Conservation (phyloP, 1,140 invertebrate species). For the Drosophila ananassae region DNA sequence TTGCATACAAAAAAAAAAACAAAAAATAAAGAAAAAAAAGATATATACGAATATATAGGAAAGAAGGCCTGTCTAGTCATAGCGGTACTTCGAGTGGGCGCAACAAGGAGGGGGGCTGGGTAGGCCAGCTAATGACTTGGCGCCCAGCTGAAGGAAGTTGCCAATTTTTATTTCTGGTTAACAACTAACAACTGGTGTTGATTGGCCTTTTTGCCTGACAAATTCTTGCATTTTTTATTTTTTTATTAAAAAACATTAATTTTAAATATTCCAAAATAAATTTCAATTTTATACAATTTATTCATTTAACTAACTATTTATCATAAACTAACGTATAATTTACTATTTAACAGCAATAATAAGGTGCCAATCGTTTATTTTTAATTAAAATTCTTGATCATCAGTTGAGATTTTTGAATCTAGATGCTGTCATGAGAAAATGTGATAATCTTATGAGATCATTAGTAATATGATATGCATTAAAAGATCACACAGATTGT, state of each 20-base stretch:
- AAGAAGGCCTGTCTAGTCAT: constrained; percentile 66
- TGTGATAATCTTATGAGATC: constrained; percentile 30
- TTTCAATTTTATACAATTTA: background rate
- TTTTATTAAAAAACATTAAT: too few species aligned
- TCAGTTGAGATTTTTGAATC: constrained; percentile 4
- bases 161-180: constrained; percentile 59
- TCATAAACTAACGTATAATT: too few species aligned
- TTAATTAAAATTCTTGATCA: background rate
- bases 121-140: constrained; percentile 73
- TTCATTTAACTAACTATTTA: background rate
- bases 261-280: too few species aligned
- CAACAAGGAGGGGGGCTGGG: background rate
- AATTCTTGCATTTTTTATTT: background rate
- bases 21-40: constrained; percentile 1
- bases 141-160: constrained; percentile 71
- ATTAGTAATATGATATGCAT: constrained; percentile 1
- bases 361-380: background rate
- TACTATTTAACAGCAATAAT: background rate
- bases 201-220: constrained; percentile 21
- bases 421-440: constrained; percentile 12
- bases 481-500: background rate
- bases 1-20: constrained; percentile 29
- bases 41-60: constrained; percentile 29
- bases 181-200: constrained; percentile 50
- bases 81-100: constrained; percentile 74